Evolutionary conservation across 2,888 invertebrate species (phyloP).

Genomic region (Nephrotoma appendiculata): DNA sequence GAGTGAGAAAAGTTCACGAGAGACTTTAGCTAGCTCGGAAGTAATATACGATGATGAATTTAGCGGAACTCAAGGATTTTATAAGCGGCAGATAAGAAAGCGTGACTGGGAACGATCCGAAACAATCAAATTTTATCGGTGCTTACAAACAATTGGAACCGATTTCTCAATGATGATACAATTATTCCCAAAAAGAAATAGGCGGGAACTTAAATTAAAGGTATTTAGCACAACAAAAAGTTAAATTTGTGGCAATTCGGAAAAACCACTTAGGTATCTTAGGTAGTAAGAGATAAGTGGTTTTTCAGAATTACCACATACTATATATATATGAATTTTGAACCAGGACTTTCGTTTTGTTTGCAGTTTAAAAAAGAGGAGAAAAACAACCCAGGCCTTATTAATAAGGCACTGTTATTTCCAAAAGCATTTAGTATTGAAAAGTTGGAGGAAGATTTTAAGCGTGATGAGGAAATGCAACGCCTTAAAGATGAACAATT

Average conservation of each 20-base stretch:
- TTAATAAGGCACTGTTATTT: slow-evolving; percentile 60
- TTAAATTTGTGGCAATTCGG: too few relatives aligned
- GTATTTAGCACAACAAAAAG: slow-evolving; percentile 17
- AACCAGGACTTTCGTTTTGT: background rate
- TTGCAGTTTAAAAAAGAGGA: slow-evolving; percentile 78
- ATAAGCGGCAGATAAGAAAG: slow-evolving; percentile 49
- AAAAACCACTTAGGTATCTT: too few relatives aligned
- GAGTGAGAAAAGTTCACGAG: slow-evolving; percentile 41
- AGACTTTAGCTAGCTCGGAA: slow-evolving; percentile 47
- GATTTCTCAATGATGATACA: slow-evolving; percentile 84
- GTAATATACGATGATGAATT: slow-evolving; percentile 50
- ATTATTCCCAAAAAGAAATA: slow-evolving; percentile 61
- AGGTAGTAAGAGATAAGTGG: too few relatives aligned
- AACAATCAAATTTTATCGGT: slow-evolving; percentile 79
- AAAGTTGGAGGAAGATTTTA: slow-evolving; percentile 40
- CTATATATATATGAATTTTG: background rate
- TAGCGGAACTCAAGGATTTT: slow-evolving; percentile 37
- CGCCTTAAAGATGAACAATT: slow-evolving; percentile 2
- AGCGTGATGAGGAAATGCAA: slow-evolving; percentile 31
- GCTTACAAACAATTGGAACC: slow-evolving; percentile 76
- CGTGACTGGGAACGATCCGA: slow-evolving; percentile 65
- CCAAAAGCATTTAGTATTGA: slow-evolving; percentile 53
- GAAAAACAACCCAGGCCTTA: slow-evolving; percentile 49
- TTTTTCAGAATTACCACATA: too few relatives aligned
- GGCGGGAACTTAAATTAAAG: slow-evolving; percentile 78